A percentile compares a stretch with the other conserved stretches of the same genome.
Conservation (phyloP, 2,888 invertebrate species). For the Chaitophorus viminalis region DNA sequence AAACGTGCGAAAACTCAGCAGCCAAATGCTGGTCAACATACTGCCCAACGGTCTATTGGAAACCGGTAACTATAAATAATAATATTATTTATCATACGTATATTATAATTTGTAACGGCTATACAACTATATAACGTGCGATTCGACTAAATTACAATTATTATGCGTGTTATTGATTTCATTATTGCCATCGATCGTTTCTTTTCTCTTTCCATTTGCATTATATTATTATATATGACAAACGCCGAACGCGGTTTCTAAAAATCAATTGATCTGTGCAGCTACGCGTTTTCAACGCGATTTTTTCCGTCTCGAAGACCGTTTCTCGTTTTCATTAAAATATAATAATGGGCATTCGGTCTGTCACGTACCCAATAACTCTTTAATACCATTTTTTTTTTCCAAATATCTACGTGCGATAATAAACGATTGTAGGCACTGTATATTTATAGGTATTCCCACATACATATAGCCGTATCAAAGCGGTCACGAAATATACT, state of each 20-base stretch:
- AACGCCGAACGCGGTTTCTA: background rate
- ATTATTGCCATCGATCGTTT: background rate
- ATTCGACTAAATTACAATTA: too few species aligned
- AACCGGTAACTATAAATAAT: slow-evolving; percentile 61
- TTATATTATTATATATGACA: too few species aligned
- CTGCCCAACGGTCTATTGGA: slow-evolving; percentile 57
- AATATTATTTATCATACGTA: too few species aligned
- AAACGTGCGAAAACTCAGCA: slow-evolving; percentile 64
- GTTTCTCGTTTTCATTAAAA: background rate
- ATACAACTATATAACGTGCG: background rate
- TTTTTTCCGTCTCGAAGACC: background rate
- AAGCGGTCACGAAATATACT: background rate
- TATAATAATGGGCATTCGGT: background rate
- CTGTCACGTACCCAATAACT: background rate
- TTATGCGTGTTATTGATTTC: background rate
- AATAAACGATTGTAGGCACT: background rate
- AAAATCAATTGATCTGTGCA: background rate
- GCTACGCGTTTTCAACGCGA: background rate
- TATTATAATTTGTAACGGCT: background rate
- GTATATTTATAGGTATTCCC: background rate
- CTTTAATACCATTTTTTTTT: background rate
- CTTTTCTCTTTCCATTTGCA: background rate
- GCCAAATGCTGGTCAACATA: slow-evolving; percentile 62
- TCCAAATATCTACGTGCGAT: background rate
- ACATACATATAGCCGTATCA: background rate